Base-by-base conservation (phyloP, 35 echinoderm and acorn worm genomes). In the Stichopus chloronotus region DNA sequence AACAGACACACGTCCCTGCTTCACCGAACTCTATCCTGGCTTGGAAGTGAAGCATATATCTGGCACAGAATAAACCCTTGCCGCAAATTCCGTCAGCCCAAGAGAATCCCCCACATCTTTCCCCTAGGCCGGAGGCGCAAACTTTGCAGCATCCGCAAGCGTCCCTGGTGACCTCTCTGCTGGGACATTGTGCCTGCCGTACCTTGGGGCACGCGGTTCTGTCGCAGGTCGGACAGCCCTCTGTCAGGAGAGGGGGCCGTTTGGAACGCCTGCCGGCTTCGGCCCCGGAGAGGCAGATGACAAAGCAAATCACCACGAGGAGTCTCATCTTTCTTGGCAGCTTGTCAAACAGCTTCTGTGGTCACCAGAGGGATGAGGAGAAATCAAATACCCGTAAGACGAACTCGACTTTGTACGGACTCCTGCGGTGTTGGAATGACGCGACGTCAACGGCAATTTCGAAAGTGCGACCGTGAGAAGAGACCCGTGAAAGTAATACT, bases 1-100 rank as follows among this genome's bases (percentile, higher is more conserved):
- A 57, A 91, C 90, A 91, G 22, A 58, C 72, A 59, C 90, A 91
- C 8, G 90, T 91, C 7, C 90, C 90, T 20, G 53, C 90, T 8
- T 91, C 90, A 54, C 90, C 90, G 58, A 78, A 79, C 53, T 78
- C 76, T 25, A 91, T 52, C n/a, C 90, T 57, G 52, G 90, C 90
- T 77, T 91, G 90, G 16, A 91, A 91, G 53, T 91, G 52, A 7
- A 78, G 76, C 25, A 79, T 20, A 13, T 78, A 77, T 55, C 90
- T 79, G 8, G 90, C 90, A 58, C 90, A 91, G 7, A 91, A 21
- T 72, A 91, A 30, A 25, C 76, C 76, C 65, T 91, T 91, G 16
- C 68, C 90, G 30, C 90, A 91, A 25, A 91, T 59, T n/a, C 90
- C 90, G 23, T 91, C 71, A 9, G 78, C 90, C 90, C 90, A 91